These are phyloP conservation scores for Harpegnathos saltator DNA, from an alignment of 1,140 invertebrate species.

Conservation along the genomic window DNA sequence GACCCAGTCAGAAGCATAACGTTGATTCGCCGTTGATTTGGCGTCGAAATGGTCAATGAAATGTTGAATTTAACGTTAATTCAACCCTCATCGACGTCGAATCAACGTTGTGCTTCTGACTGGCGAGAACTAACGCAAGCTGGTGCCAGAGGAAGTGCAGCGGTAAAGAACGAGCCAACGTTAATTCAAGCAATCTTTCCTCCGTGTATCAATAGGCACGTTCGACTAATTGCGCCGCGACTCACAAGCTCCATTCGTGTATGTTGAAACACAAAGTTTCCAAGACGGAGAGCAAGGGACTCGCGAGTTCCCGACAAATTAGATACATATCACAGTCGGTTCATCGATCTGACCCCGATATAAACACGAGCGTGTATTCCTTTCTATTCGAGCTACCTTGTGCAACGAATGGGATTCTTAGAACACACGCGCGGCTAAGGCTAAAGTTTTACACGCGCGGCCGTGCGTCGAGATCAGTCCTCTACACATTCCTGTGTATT, in stretches of 20 bases:
- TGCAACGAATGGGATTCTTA: conserved; percentile 9
- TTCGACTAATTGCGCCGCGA: conserved; percentile 2
- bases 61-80: no score
- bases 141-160: no score
- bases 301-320: not conserved
- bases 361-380: not conserved
- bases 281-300: not conserved
- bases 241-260: not conserved
- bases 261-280: not conserved
- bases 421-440: not conserved
- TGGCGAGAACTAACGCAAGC: no score
- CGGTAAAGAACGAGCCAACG: no score
- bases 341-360: not conserved
- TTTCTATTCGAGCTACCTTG: conserved; percentile 33
- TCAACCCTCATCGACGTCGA: no score
- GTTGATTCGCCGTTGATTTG: no score
- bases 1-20: no score
- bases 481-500: conserved; percentile 46
- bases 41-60: no score
- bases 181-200: no score
- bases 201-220: not conserved
- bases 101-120: no score
- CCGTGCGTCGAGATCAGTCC: conserved; percentile 23
- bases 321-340: conserved; percentile 44
- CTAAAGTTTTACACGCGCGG: not conserved